phyloP scores from a whole-genome alignment of 2,888 invertebrate genomes.

The Ormyrus rosae region DNA sequence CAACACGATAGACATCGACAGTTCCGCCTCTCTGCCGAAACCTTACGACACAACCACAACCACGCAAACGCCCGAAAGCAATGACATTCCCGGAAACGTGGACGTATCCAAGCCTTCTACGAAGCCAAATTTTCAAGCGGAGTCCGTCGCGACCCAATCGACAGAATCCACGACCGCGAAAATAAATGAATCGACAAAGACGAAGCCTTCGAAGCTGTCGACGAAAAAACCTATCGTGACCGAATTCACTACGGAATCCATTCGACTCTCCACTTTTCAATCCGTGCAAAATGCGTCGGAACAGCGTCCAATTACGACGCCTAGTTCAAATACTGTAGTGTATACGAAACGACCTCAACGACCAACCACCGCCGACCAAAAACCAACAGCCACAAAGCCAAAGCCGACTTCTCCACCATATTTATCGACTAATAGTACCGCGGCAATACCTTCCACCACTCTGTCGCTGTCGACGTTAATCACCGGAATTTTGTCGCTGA shows the following conservation, averaged over 20 bases:
- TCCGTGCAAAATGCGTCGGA: constrained; percentile 78
- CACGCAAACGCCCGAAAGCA: constrained; percentile 68
- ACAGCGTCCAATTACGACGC: constrained; percentile 57
- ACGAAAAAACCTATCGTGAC: constrained; percentile 55
- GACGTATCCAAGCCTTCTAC: constrained; percentile 61
- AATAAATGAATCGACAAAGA: constrained; percentile 61
- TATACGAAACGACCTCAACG: constrained; percentile 14
- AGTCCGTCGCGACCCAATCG: constrained; percentile 43
- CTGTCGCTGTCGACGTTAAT: not conserved
- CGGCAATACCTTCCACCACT: not conserved
- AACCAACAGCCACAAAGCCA: constrained; percentile 10
- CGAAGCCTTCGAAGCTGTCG: not conserved
- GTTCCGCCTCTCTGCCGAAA: constrained; percentile 61
- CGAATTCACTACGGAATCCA: constrained; percentile 57
- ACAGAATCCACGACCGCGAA: constrained; percentile 61
- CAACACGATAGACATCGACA: constrained; percentile 81
- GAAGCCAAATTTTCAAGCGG: constrained; percentile 15
- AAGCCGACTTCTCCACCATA: constrained; percentile 10
- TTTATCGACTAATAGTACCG: not conserved
- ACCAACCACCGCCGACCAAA: not conserved
- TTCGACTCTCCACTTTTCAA: constrained; percentile 83
- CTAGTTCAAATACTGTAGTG: not conserved
- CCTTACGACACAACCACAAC: constrained; percentile 67
- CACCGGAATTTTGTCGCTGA: not conserved
- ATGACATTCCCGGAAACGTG: constrained; percentile 65